These are phyloP conservation scores for Nyctereutes procyonoides DNA, from an alignment of 2,113 vertebrate genomes.

Conservation along the genomic window DNA sequence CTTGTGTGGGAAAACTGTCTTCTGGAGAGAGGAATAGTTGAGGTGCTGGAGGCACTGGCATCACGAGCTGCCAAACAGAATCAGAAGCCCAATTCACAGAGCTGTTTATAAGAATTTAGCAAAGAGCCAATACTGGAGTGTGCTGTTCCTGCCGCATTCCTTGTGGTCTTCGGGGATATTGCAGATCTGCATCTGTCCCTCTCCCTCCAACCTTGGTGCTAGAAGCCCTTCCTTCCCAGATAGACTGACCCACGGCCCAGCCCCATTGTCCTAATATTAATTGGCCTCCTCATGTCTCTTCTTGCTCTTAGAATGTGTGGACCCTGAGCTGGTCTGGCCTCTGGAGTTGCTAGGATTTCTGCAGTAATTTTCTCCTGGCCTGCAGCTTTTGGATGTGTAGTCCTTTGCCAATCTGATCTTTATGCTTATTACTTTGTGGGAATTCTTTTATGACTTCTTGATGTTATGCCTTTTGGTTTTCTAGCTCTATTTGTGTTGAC, in stretches of 20 bases:
- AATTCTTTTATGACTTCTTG: neutral
- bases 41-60: neutral
- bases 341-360: neutral
- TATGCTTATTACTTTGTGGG: neutral
- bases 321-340: neutral
- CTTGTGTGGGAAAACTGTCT: neutral
- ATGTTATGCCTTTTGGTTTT: neutral
- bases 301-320: neutral
- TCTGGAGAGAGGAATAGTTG: neutral
- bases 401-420: neutral
- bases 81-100: neutral
- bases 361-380: neutral
- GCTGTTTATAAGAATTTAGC: neutral
- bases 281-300: neutral
- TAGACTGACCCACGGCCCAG: neutral
- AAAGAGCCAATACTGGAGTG: neutral
- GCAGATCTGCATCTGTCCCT: neutral
- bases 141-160: neutral
- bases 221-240: neutral
- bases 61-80: neutral
- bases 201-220: neutral
- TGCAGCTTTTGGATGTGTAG: neutral
- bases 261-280: neutral
- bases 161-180: neutral
- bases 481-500: neutral